phyloP scores from a whole-genome alignment of 2,113 vertebrate species.

The Patagioenas fasciata region DNA sequence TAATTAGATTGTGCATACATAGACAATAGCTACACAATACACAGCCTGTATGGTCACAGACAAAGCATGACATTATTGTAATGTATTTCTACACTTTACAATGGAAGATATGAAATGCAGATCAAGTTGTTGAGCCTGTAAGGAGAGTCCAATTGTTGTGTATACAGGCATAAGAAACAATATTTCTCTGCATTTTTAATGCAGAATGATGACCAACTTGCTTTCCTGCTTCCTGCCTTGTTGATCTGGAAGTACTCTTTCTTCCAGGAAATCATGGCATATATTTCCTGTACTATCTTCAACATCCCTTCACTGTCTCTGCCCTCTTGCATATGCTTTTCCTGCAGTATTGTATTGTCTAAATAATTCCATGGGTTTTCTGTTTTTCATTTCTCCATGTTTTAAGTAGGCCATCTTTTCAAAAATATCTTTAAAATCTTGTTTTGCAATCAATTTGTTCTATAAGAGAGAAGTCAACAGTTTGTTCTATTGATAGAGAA shows the following conservation, averaged over 20 bases:
- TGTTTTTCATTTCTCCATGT: background rate
- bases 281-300: background rate
- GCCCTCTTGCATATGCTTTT: background rate
- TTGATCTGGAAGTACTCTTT: background rate
- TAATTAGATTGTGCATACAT: background rate
- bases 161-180: background rate
- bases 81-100: background rate
- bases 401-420: background rate
- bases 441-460: background rate
- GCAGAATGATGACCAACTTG: background rate
- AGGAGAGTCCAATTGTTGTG: background rate
- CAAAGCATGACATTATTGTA: background rate
- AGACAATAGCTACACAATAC: background rate
- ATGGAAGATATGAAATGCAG: background rate
- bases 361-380: background rate
- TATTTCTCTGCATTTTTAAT: background rate
- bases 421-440: background rate
- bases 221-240: background rate
- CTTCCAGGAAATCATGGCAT: background rate
- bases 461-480: background rate
- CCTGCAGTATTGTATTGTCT: background rate
- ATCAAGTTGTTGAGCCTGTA: background rate
- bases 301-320: background rate
- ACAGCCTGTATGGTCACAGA: background rate
- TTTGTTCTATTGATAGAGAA: background rate